Conservation (phyloP, 1,140 invertebrate genomes). For the Steinernema feltiae region DNA sequence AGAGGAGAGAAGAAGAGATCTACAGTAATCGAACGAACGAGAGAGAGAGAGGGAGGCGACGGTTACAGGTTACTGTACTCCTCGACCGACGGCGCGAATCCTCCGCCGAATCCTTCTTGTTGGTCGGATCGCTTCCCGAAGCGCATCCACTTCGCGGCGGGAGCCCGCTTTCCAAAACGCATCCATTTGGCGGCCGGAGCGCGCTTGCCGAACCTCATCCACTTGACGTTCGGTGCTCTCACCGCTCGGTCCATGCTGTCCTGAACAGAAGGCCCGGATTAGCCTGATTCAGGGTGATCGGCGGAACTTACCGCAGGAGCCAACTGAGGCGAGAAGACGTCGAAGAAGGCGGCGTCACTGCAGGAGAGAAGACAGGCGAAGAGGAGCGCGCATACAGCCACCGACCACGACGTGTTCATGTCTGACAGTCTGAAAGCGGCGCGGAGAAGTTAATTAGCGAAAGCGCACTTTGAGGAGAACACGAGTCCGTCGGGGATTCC, state of each 20-base stretch:
- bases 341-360: slow-evolving; percentile 1
- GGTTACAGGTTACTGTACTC: neutral
- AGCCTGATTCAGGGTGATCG: neutral
- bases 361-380: neutral
- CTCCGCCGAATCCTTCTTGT: neutral
- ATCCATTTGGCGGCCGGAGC: slow-evolving; percentile 5
- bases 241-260: slow-evolving; percentile 3
- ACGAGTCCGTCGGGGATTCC: neutral
- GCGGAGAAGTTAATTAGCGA: neutral
- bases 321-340: slow-evolving; percentile 13
- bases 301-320: neutral
- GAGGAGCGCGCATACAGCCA: neutral
- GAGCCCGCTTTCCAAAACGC: slow-evolving; percentile 3
- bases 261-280: neutral
- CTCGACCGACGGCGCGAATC: neutral
- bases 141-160: slow-evolving; percentile 10
- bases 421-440: neutral
- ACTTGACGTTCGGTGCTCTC: slow-evolving; percentile 2
- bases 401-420: slow-evolving; percentile 12
- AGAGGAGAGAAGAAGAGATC: neutral
- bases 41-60: neutral
- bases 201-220: slow-evolving; percentile 13
- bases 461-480: too few species aligned
- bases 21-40: too few species aligned
- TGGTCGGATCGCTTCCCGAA: neutral